Evolutionary conservation across 2,888 invertebrate species (phyloP), one percentile per base, ranked within the genome.

Genomic region (Agrotis clavis): DNA sequence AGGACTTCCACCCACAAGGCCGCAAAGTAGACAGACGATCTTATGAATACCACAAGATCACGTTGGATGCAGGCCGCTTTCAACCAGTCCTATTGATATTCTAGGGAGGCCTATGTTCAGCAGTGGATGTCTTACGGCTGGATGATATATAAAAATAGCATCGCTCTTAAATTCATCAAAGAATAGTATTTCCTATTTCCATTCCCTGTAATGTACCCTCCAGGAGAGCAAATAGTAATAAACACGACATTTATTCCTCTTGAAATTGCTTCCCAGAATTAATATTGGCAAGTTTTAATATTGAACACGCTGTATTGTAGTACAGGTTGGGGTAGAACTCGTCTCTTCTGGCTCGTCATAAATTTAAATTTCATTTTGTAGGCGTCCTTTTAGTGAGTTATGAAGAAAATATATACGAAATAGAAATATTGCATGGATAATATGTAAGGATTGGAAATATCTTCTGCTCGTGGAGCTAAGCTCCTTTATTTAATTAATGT

Each of bases 231-330:
- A 68, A 79, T 60, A 73, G 35, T 62, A 78, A 82, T 80, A 80
- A 80, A 54, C 18, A 50, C 3, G 57, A 11, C 25, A 21, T 73
- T 61, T 54, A 60, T 73, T 61, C 13, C 16, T 13, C 51, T 62
- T 47, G 69, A 69, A 69, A 73, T 79, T 71, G 48, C 64, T 16
- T 50, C 21, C 18, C 21, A 41, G 61, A 73, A 64, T 80, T 60
- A 82, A 80, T 82, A 73, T 71, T 64, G 62, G 50, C 71, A 60
- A 63, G 60, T 56, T 45, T 71, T 81, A 71, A 71, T 70, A 81
- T 77, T 63, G 47, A 71, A 71, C 67, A 61, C 14, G 47, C 51
- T 64, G 14, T 71, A 77, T 71, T 63, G 35, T 51, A 56, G 25
- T 60, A 70, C 48, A 54, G 25, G 41, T 0, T 56, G 62, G 13